Evolutionary conservation across 2,888 invertebrate species (phyloP).

Genomic region (Ctena decussata): DNA sequence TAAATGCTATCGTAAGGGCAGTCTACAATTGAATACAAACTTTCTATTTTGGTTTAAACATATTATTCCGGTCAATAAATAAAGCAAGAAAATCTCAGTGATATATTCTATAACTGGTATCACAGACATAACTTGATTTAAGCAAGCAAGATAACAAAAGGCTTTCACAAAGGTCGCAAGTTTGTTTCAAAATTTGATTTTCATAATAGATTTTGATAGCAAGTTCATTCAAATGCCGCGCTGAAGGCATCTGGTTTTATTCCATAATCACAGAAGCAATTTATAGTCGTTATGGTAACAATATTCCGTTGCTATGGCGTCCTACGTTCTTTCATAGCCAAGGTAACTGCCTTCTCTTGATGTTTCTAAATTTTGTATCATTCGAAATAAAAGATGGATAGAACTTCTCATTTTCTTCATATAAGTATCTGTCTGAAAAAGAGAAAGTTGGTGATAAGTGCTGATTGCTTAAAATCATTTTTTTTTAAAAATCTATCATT

Average conservation of each 20-base stretch:
- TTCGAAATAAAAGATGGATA: slow-evolving; percentile 30
- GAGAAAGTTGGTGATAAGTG: neutral
- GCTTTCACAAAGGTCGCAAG: neutral
- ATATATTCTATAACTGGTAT: slow-evolving; percentile 1
- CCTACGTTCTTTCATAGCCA: neutral
- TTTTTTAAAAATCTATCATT: too few species aligned
- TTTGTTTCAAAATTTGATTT: slow-evolving; percentile 9
- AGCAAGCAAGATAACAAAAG: neutral
- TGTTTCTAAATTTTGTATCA: slow-evolving; percentile 6
- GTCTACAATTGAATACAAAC: neutral
- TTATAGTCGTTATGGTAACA: neutral
- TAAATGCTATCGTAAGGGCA: neutral
- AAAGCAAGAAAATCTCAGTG: neutral
- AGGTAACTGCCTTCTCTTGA: slow-evolving; percentile 3
- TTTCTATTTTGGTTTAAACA: slow-evolving; percentile 1
- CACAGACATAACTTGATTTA: slow-evolving; percentile 6
- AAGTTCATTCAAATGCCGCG: neutral
- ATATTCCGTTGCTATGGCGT: neutral
- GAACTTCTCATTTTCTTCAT: slow-evolving; percentile 51
- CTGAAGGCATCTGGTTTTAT: neutral
- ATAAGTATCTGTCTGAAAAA: slow-evolving; percentile 50
- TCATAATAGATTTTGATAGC: neutral
- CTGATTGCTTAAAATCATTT: too few species aligned
- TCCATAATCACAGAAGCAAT: neutral
- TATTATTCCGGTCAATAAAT: neutral